Percentiles rank a stretch among this genome's conserved stretches.
These are phyloP conservation scores for Anguilla megastoma DNA, from an alignment of 2,797 vertebrate species.

Conservation along the genomic window DNA sequence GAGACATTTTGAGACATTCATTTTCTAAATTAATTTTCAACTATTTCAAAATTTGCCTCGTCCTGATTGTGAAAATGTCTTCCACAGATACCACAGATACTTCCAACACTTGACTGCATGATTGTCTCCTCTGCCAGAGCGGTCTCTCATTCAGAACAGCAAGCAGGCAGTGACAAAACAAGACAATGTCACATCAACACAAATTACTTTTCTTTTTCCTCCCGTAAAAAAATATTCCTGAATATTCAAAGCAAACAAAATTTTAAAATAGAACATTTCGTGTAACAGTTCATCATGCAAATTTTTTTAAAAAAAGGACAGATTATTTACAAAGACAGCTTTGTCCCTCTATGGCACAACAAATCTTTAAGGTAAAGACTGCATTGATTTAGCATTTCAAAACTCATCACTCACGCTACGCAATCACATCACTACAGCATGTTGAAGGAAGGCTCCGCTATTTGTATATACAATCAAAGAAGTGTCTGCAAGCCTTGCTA, in stretches of 20 bases:
- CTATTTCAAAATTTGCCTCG: neutral
- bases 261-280: neutral
- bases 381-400: slow-evolving; percentile 1
- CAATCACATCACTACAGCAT: slow-evolving; percentile 14
- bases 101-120: neutral
- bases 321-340: slow-evolving; percentile 7
- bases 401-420: neutral
- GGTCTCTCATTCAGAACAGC: neutral
- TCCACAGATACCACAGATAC: neutral
- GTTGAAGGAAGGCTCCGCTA: neutral
- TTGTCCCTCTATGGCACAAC: slow-evolving; percentile 5
- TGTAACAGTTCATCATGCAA: slow-evolving; percentile 15
- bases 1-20: neutral
- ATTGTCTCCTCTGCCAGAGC: neutral
- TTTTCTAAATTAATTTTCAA: neutral
- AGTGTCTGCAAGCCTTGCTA: slow-evolving; percentile 7
- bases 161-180: neutral
- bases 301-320: neutral
- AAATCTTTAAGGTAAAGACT: neutral
- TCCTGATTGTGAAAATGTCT: neutral
- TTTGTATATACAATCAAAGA: slow-evolving; percentile 15
- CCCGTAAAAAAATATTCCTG: neutral
- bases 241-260: neutral
- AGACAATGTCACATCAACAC: neutral
- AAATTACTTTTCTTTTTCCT: slow-evolving; percentile 16